phyloP scores from a whole-genome alignment of 2,797 vertebrate genomes.

The Characodon lateralis region DNA sequence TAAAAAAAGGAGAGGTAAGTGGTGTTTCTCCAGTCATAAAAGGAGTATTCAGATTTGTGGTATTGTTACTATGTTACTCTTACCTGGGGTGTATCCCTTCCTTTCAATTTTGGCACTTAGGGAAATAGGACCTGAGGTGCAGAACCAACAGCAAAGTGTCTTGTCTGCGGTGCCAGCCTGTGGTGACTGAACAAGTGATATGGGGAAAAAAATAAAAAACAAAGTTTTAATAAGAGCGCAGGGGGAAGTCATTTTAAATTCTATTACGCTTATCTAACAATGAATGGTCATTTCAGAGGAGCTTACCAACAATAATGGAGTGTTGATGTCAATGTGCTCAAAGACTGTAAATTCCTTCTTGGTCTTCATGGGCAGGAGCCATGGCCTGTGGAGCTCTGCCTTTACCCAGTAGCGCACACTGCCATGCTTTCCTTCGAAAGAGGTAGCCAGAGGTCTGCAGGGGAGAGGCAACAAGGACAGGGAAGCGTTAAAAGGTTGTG shows the following conservation, averaged over 20 bases:
- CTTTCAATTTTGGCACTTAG: constrained; percentile 99
- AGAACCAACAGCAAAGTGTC: constrained; percentile 99
- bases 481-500: background rate
- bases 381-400: constrained; percentile 97
- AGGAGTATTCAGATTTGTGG: background rate
- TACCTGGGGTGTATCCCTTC: constrained; percentile 99
- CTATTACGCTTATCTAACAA: too few relatives aligned
- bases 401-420: constrained; percentile 99
- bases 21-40: background rate
- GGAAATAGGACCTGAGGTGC: constrained; percentile 99
- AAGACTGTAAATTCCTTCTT: constrained; percentile 99
- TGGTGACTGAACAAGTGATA: constrained; percentile 85
- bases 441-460: constrained; percentile 99
- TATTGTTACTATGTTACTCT: constrained; percentile 9
- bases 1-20: constrained; percentile 4
- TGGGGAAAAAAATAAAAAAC: too few relatives aligned
- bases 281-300: background rate
- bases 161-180: constrained; percentile 99
- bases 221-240: too few relatives aligned
- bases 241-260: too few relatives aligned
- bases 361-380: constrained; percentile 99
- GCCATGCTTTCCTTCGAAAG: constrained; percentile 99
- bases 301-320: constrained; percentile 96
- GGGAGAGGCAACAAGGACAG: background rate
- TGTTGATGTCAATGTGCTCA: constrained; percentile 99